Conservation (phyloP, 1,140 invertebrate species). For the Aphidius gifuensis region DNA sequence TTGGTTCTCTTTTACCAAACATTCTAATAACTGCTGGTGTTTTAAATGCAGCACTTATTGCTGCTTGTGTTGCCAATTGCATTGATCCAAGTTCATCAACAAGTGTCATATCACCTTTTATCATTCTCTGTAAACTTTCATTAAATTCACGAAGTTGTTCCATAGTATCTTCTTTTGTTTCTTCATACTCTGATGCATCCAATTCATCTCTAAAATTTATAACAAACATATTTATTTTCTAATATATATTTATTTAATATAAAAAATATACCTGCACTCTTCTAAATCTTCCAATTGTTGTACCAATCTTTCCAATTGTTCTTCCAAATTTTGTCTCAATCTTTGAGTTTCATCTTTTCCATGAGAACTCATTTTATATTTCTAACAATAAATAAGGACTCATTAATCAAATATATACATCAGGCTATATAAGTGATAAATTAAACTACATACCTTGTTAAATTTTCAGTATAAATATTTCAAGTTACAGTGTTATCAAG, state of each 20-base stretch:
- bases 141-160: constrained; percentile 76
- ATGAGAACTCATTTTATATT: constrained; percentile 40
- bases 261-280: constrained; percentile 61
- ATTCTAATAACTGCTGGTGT: constrained; percentile 75
- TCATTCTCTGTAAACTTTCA: constrained; percentile 65
- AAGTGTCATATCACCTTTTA: constrained; percentile 68
- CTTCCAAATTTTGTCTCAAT: constrained; percentile 68
- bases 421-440: too few species aligned
- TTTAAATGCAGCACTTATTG: constrained; percentile 74
- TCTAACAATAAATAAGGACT: neutral
- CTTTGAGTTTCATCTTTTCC: constrained; percentile 61
- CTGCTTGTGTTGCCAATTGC: constrained; percentile 72
- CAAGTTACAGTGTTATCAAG: too few species aligned
- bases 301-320: constrained; percentile 70
- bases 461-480: too few species aligned
- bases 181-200: constrained; percentile 66
- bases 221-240: neutral
- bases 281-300: constrained; percentile 73
- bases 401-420: neutral
- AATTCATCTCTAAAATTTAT: constrained; percentile 60
- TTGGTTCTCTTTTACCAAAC: constrained; percentile 75
- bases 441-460: too few species aligned
- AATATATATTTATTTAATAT: neutral
- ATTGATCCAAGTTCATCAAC: constrained; percentile 66
- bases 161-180: constrained; percentile 70